phyloP scores from a whole-genome alignment of 2,888 invertebrate genomes.

The Oscheius sp. region DNA sequence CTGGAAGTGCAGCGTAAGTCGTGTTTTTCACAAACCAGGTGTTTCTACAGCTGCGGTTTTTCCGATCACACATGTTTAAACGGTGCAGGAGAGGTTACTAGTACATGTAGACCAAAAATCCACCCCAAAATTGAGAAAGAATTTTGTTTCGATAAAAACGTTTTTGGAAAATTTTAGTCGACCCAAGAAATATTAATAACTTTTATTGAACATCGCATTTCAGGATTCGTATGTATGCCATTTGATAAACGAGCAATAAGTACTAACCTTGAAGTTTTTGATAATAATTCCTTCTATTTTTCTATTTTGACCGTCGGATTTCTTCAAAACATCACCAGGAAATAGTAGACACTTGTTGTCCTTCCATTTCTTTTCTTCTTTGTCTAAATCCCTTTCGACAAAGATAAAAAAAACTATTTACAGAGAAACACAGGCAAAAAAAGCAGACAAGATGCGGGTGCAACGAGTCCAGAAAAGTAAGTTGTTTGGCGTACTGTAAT shows the following conservation, averaged over 20 bases:
- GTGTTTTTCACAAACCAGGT: no score
- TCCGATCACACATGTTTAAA: neutral
- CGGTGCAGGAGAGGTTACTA: no score
- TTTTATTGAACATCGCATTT: no score
- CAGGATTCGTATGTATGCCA: no score
- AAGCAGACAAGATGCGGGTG: neutral
- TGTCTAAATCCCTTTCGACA: neutral
- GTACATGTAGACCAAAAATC: no score
- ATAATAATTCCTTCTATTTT: neutral
- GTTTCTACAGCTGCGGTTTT: neutral
- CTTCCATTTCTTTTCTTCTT: neutral
- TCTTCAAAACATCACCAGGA: neutral
- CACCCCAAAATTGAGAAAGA: no score
- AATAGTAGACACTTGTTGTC: neutral
- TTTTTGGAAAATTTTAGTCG: no score
- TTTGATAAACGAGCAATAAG: no score
- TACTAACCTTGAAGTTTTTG: no score
- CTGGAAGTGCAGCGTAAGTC: no score
- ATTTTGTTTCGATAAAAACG: no score
- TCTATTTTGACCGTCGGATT: neutral
- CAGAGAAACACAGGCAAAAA: neutral
- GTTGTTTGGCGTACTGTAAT: neutral
- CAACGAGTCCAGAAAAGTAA: neutral
- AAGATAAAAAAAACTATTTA: neutral
- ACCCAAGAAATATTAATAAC: no score